Evolutionary conservation across 1,140 invertebrate species (phyloP).

Genomic region (Daktulosphaira vitifoliae): DNA sequence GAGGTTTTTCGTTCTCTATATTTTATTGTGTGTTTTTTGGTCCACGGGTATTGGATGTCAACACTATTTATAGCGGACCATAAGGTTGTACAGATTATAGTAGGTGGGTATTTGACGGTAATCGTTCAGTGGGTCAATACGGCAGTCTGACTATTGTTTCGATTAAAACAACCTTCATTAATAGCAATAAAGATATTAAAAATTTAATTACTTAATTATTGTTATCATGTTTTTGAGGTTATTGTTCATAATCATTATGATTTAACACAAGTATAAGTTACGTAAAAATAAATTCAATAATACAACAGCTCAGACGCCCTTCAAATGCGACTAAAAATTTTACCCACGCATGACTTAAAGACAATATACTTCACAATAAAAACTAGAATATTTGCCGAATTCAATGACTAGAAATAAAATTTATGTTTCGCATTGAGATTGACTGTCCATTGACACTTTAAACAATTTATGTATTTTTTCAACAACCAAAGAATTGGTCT

Average conservation of each 20-base stretch:
- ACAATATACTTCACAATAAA: constrained; percentile 1
- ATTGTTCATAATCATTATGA: constrained; percentile 10
- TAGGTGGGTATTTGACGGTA: constrained; percentile 25
- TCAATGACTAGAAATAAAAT: neutral
- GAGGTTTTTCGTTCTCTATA: too few relatives aligned
- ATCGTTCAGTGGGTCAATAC: constrained; percentile 29
- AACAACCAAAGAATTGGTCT: too few relatives aligned
- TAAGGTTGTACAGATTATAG: neutral
- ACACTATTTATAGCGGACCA: too few relatives aligned
- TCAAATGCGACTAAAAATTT: neutral
- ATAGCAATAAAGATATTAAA: constrained; percentile 1
- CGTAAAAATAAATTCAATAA: neutral
- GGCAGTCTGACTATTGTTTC: constrained; percentile 18
- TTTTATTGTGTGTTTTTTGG: too few relatives aligned
- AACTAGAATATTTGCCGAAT: too few relatives aligned
- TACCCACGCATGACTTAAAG: neutral
- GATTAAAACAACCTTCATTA: neutral
- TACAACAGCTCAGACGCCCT: neutral
- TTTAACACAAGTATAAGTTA: constrained; percentile 10
- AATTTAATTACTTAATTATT: constrained; percentile 31
- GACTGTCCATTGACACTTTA: too few relatives aligned
- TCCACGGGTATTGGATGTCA: too few relatives aligned
- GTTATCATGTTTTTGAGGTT: constrained; percentile 28
- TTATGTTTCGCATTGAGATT: neutral
- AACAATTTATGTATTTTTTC: too few relatives aligned